These are phyloP conservation scores for Euzophera pinguis DNA, from an alignment of 2,888 invertebrate genomes.

Conservation along the genomic window DNA sequence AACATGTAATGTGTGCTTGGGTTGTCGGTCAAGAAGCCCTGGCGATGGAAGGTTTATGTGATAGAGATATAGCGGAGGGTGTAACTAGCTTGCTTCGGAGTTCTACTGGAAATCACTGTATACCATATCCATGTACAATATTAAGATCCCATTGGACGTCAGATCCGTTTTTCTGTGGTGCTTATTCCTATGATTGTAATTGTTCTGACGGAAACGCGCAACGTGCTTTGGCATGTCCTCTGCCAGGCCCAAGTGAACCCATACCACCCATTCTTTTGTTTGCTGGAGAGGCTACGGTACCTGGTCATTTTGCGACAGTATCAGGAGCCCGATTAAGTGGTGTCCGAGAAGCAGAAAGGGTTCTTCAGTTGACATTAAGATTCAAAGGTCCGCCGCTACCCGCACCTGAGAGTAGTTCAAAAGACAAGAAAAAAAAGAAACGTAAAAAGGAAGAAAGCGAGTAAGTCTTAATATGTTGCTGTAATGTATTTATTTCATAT, in stretches of 20 bases:
- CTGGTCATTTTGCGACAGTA: constrained; percentile 85
- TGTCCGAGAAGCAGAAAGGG: constrained; percentile 87
- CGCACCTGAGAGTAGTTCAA: neutral
- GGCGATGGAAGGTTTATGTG: constrained; percentile 82
- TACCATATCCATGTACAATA: constrained; percentile 84
- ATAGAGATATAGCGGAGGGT: constrained; percentile 83
- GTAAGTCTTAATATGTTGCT: neutral
- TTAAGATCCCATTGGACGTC: constrained; percentile 86
- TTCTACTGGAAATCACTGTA: constrained; percentile 78
- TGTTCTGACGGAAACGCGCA: constrained; percentile 50
- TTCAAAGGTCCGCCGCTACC: constrained; percentile 68
- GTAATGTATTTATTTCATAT: constrained; percentile 9
- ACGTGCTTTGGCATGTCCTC: constrained; percentile 80
- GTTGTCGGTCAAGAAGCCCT: constrained; percentile 84
- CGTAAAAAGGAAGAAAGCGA: constrained; percentile 7
- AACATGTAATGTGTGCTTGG: constrained; percentile 85
- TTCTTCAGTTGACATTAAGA: constrained; percentile 81
- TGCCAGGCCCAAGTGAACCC: constrained; percentile 81
- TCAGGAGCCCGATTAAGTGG: constrained; percentile 90
- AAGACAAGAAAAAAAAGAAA: constrained; percentile 17
- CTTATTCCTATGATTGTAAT: constrained; percentile 81
- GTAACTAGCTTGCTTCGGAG: constrained; percentile 81
- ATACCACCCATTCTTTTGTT: constrained; percentile 86
- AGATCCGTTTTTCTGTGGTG: constrained; percentile 86
- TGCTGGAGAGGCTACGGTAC: constrained; percentile 90